A percentile compares a stretch with the other conserved stretches of the same genome.
Conservation (phyloP, 2,797 vertebrate species). For the Thamnophis elegans region DNA sequence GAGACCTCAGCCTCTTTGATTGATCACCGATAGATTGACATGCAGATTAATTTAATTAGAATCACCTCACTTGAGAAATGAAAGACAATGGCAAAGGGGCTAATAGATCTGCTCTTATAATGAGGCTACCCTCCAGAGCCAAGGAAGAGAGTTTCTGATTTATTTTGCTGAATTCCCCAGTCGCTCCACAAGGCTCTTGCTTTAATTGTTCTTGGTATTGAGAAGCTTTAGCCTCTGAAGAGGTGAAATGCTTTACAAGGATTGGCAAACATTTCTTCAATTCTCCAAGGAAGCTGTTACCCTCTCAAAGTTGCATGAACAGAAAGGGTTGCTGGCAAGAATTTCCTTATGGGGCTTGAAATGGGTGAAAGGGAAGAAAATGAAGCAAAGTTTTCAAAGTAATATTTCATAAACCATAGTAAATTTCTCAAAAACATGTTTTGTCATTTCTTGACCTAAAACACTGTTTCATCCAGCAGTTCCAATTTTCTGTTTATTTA, state of each 20-base stretch:
- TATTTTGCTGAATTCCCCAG: slow-evolving; percentile 79
- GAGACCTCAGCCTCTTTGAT: slow-evolving; percentile 77
- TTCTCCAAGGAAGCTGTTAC: slow-evolving; percentile 67
- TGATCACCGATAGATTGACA: slow-evolving; percentile 86
- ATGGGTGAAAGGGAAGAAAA: background rate
- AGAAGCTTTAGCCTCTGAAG: slow-evolving; percentile 79
- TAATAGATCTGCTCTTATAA: slow-evolving; percentile 83
- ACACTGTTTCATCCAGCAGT: background rate
- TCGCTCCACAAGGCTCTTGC: slow-evolving; percentile 72
- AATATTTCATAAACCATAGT: background rate
- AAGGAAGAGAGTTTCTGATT: slow-evolving; percentile 77
- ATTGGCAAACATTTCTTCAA: slow-evolving; percentile 69
- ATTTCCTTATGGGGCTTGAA: slow-evolving; percentile 42
- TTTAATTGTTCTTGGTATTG: slow-evolving; percentile 81
- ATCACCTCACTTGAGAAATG: slow-evolving; percentile 84
- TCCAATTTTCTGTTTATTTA: background rate
- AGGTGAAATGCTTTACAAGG: slow-evolving; percentile 76
- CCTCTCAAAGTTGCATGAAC: slow-evolving; percentile 63
- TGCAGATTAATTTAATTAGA: slow-evolving; percentile 90
- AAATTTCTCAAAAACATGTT: slow-evolving; percentile 42
- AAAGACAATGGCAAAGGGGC: slow-evolving; percentile 82
- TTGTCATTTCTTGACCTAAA: slow-evolving; percentile 18
- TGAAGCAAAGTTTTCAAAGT: background rate
- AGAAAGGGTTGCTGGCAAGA: slow-evolving; percentile 57
- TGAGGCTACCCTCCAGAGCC: slow-evolving; percentile 75